These are phyloP conservation scores for Alviniconcha marisindica DNA, from an alignment of 1,140 invertebrate species.

Conservation along the genomic window DNA sequence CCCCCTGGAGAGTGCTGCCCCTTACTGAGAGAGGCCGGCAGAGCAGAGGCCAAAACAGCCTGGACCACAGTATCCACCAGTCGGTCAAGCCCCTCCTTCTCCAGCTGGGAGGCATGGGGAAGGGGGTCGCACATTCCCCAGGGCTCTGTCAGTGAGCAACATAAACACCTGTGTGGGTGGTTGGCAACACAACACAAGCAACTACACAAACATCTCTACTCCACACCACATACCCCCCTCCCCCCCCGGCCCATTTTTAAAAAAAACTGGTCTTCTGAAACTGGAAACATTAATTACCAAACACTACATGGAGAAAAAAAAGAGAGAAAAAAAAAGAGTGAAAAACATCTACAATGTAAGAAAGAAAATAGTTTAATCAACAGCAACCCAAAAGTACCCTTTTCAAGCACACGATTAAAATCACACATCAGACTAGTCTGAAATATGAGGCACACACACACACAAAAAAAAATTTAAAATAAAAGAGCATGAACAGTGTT, in stretches of 20 bases:
- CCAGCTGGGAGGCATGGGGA: neutral
- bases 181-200: conserved; percentile 22
- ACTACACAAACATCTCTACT: neutral
- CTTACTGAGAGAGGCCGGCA: conserved; percentile 37
- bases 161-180: conserved; percentile 2
- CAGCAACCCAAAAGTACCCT: neutral
- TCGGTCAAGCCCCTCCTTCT: conserved; percentile 30
- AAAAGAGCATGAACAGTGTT: too few relatives aligned
- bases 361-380: neutral
- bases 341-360: neutral
- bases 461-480: neutral
- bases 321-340: neutral
- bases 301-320: neutral
- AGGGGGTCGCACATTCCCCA: neutral
- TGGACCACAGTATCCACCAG: conserved; percentile 42
- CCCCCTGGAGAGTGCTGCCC: conserved; percentile 30
- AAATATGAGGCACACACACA: neutral
- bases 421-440: neutral
- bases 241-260: too few relatives aligned
- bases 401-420: too few relatives aligned
- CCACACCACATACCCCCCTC: neutral
- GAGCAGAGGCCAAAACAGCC: conserved; percentile 38
- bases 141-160: conserved; percentile 34
- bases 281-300: neutral
- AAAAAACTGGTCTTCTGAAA: neutral